phyloP scores from a whole-genome alignment of 2,797 vertebrate genomes.

The Neoniphon sammara region DNA sequence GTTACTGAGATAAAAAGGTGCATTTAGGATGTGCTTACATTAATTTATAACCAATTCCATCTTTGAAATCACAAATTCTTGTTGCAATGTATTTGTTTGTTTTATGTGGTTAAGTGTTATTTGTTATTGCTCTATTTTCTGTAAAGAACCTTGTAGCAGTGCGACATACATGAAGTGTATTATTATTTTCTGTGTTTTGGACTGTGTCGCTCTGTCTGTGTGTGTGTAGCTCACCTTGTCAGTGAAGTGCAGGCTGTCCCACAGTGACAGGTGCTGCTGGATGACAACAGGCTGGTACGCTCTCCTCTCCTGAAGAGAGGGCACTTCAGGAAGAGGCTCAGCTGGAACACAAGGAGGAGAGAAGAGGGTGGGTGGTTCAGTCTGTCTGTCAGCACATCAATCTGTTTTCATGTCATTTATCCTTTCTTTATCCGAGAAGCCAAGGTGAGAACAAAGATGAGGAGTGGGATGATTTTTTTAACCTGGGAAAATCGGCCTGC shows the following conservation, averaged over 20 bases:
- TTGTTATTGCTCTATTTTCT: constrained; percentile 8
- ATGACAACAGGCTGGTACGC: constrained; percentile 69
- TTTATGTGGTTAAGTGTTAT: not conserved
- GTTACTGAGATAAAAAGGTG: not conserved
- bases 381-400: not conserved
- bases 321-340: constrained; percentile 69
- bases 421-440: not conserved
- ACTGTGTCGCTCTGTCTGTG: not conserved
- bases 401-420: not conserved
- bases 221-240: constrained; percentile 66
- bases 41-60: not conserved
- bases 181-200: not conserved
- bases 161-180: not conserved
- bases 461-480: too few relatives aligned
- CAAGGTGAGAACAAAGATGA: not conserved
- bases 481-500: too few relatives aligned
- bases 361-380: not conserved
- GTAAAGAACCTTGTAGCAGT: constrained; percentile 11
- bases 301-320: constrained; percentile 55
- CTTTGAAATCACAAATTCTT: not conserved
- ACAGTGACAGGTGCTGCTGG: constrained; percentile 78
- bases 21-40: not conserved
- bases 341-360: constrained; percentile 59
- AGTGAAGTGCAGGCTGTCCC: constrained; percentile 77
- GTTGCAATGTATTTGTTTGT: too few relatives aligned